These are phyloP conservation scores for Eretmocerus hayati DNA, from an alignment of 2,888 invertebrate genomes.

Conservation along the genomic window DNA sequence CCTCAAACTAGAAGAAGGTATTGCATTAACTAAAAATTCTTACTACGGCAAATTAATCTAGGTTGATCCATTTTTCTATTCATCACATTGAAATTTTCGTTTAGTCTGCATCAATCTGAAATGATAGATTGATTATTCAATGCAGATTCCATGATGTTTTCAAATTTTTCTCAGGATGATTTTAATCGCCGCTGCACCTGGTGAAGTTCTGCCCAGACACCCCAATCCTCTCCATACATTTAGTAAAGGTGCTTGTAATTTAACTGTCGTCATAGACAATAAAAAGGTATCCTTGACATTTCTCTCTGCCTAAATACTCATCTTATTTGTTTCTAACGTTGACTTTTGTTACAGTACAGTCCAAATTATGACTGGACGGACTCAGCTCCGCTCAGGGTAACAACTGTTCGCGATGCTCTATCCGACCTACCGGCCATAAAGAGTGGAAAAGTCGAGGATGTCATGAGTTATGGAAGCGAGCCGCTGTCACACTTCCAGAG, in stretches of 20 bases:
- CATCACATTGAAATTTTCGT: too few species aligned
- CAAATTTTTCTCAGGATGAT: constrained; percentile 50
- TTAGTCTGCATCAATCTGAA: too few species aligned
- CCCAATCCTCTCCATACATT: constrained; percentile 78
- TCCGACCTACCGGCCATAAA: constrained; percentile 70
- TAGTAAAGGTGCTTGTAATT: constrained; percentile 60
- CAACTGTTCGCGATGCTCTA: constrained; percentile 76
- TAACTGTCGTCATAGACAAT: constrained; percentile 56
- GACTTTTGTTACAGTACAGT: constrained; percentile 25
- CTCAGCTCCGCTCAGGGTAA: constrained; percentile 69
- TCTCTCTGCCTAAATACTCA: neutral
- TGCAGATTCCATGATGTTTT: too few species aligned
- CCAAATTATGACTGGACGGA: constrained; percentile 57
- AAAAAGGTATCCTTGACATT: constrained; percentile 45
- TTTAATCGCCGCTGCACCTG: constrained; percentile 76
- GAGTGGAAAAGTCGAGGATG: constrained; percentile 63
- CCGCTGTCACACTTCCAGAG: constrained; percentile 71
- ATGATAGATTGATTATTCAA: too few species aligned
- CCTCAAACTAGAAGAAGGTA: constrained; percentile 71
- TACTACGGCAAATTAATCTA: too few species aligned
- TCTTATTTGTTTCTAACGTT: neutral
- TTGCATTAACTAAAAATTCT: neutral
- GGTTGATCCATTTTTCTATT: too few species aligned
- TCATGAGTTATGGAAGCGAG: constrained; percentile 66
- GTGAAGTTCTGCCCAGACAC: constrained; percentile 63